A percentile compares a stretch with the other conserved stretches of the same genome.
These are phyloP conservation scores for Calameuta idolon DNA, from an alignment of 2,888 invertebrate genomes.

Conservation along the genomic window DNA sequence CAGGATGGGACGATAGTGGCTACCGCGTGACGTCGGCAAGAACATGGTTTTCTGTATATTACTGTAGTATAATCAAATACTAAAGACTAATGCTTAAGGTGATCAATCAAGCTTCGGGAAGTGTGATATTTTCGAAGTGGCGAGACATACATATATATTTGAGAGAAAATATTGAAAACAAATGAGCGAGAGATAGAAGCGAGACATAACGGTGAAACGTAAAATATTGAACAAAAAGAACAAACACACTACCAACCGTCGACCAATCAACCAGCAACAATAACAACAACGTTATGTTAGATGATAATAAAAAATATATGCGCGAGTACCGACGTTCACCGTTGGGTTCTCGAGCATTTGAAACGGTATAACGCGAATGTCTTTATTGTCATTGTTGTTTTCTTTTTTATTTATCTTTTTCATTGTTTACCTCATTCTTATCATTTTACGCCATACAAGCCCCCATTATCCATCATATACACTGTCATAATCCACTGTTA, in stretches of 20 bases:
- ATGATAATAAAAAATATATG: conserved; percentile 51
- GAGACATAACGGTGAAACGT: conserved; percentile 13
- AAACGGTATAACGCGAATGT: conserved; percentile 37
- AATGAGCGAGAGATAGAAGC: conserved; percentile 23
- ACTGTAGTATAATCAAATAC: conserved; percentile 64
- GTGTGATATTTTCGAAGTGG: conserved; percentile 50
- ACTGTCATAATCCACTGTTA: background rate
- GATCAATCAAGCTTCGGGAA: conserved; percentile 53
- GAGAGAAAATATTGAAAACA: conserved; percentile 31
- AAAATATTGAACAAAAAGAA: conserved; percentile 26
- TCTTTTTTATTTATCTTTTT: background rate
- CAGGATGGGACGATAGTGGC: conserved; percentile 14
- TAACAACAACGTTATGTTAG: conserved; percentile 32
- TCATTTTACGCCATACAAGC: background rate
- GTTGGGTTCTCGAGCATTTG: conserved; percentile 37
- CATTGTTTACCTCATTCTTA: background rate
- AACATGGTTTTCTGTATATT: conserved; percentile 57
- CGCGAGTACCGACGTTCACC: conserved; percentile 36
- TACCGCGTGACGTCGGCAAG: background rate
- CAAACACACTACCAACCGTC: conserved; percentile 20
- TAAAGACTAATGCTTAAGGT: conserved; percentile 65
- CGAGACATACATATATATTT: conserved; percentile 34
- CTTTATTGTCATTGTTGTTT: conserved; percentile 24
- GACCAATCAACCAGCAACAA: background rate
- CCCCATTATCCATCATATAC: background rate